These are phyloP conservation scores for Entomobrya proxima DNA, from an alignment of 2,888 invertebrate species.

Conservation along the genomic window DNA sequence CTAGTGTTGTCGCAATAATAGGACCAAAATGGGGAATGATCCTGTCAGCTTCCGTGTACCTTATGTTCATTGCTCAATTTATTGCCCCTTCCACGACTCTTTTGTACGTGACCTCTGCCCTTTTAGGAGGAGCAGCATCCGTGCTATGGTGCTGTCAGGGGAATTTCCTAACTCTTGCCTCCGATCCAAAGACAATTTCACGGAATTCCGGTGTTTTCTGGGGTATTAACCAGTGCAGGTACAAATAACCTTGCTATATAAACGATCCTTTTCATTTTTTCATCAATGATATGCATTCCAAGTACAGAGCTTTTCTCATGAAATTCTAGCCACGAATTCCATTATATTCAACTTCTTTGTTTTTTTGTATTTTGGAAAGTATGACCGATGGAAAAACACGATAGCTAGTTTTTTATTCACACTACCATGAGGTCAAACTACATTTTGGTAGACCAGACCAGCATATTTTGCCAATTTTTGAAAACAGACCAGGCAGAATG, in stretches of 20 bases:
- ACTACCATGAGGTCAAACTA: no score
- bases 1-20: conserved; percentile 90
- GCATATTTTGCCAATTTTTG: no score
- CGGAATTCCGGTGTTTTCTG: conserved; percentile 97
- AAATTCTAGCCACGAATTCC: no score
- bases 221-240: conserved; percentile 96
- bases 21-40: conserved; percentile 94
- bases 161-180: conserved; percentile 92
- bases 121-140: conserved; percentile 95
- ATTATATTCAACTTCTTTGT: no score
- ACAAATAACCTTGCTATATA: not conserved
- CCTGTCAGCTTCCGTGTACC: conserved; percentile 85
- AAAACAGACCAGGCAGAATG: no score
- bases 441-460: no score
- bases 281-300: no score
- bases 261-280: not conserved
- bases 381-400: no score
- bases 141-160: conserved; percentile 93
- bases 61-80: conserved; percentile 93
- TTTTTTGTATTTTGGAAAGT: no score
- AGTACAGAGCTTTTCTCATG: no score
- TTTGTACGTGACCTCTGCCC: conserved; percentile 89
- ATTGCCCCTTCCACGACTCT: conserved; percentile 89
- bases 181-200: conserved; percentile 90
- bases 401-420: no score